phyloP scores from a whole-genome alignment of 2,797 vertebrate genomes.

The Calcarius lapponicus region DNA sequence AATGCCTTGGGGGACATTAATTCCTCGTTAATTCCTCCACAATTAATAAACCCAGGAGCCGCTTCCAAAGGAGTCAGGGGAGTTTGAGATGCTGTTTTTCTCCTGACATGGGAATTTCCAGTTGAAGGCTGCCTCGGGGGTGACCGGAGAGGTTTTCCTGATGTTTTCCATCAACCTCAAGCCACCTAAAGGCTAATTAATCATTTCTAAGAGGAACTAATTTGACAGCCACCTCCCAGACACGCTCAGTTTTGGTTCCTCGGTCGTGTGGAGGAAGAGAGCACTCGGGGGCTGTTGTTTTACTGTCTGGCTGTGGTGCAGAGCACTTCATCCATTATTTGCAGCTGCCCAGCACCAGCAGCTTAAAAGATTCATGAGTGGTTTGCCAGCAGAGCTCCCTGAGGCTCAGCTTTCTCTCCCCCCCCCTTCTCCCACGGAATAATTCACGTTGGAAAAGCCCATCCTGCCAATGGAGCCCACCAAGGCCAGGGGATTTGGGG shows the following conservation, averaged over 20 bases:
- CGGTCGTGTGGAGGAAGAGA: not conserved
- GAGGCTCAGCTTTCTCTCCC: not conserved
- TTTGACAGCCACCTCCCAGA: not conserved
- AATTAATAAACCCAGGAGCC: not conserved
- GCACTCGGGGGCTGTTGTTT: not conserved
- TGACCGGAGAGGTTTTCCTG: not conserved
- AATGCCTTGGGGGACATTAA: not conserved
- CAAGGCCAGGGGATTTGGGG: not conserved
- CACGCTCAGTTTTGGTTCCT: not conserved
- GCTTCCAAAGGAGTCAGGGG: not conserved
- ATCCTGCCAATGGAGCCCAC: not conserved
- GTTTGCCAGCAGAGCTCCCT: not conserved
- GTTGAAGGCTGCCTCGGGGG: not conserved
- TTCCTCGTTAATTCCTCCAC: not conserved
- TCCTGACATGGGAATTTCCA: not conserved
- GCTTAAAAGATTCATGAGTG: not conserved
- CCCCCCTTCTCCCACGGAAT: not conserved
- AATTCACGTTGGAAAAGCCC: not conserved
- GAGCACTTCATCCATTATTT: not conserved
- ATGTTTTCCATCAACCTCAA: not conserved
- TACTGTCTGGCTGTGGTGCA: not conserved
- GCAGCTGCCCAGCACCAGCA: not conserved
- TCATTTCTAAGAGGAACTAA: not conserved
- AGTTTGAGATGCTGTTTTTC: not conserved
- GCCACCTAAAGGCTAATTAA: not conserved